Evolutionary conservation across 2,113 vertebrate species (phyloP), one percentile per base, ranked within the genome.

Genomic region (Tragelaphus strepsiceros): DNA sequence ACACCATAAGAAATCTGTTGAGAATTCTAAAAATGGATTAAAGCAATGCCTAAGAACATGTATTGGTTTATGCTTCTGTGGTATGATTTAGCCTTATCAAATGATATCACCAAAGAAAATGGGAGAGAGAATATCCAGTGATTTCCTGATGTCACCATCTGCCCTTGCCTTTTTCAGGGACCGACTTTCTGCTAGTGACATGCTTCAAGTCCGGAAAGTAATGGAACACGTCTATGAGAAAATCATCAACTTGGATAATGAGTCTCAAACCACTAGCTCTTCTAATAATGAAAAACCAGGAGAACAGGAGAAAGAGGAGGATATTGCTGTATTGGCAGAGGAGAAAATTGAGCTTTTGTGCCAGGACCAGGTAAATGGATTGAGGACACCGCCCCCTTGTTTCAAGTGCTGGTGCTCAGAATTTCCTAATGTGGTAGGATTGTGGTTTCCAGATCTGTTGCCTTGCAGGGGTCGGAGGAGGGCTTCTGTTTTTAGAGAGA

Each of bases 171-270:
- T 90, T 32, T 81, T 0, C 30, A 99, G 99, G 99, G 99, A 99
- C 81, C 98, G 99, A 9, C 99, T 99, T 49, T 99, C 99, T 1
- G 99, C 99, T 95, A 99, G 99, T 61, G 99, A 99, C 98, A 99
- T 99, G 99, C 99, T 99, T 10, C 99, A 99, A 96, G 99, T 99
- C 96, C 99, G 99, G 71, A 99, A 99, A 92, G 99, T 99, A 97
- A 99, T 99, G 99, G 99, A 99, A 83, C 99, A 99, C 0, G 99
- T 99, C 6, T 99, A 99, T 56, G 99, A 99, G 99, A 99, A 99
- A 98, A 99, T 99, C 97, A 99, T 99, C 49, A 99, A 99, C 98
- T 97, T 99, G 98, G 99, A 99, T 98, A 99, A 99, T 0, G 99
- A 99, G 98, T 99, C 99, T 15, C 99, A 99, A 98, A 99, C 99